phyloP scores from a whole-genome alignment of 2,797 vertebrate species.

The Parauchenoglanis ngamensis region DNA sequence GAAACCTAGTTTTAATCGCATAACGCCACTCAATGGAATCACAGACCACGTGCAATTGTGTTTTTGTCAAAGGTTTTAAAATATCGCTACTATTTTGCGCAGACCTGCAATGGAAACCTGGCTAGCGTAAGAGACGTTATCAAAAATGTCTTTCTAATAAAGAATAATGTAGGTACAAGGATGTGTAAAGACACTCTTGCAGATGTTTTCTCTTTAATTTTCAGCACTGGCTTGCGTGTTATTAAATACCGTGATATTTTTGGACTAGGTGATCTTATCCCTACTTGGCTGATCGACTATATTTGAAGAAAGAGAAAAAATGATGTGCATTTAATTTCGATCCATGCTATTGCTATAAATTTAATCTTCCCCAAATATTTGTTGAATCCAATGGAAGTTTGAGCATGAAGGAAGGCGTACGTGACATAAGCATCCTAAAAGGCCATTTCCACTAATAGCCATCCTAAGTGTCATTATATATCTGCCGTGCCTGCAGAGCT shows the following conservation, averaged over 20 bases:
- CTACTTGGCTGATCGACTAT: too few relatives aligned
- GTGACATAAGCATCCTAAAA: conserved; percentile 38
- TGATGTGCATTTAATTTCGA: background rate
- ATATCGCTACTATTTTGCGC: too few relatives aligned
- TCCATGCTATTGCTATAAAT: background rate
- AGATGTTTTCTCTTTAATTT: background rate
- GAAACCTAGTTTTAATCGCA: too few relatives aligned
- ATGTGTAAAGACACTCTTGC: background rate
- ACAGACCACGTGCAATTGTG: too few relatives aligned
- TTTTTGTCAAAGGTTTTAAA: too few relatives aligned
- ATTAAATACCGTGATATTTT: background rate
- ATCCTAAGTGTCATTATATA: conserved; percentile 62
- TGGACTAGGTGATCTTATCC: background rate
- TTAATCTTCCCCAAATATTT: conserved; percentile 4
- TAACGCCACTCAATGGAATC: too few relatives aligned
- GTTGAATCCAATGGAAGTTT: conserved; percentile 10
- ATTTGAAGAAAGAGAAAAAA: background rate
- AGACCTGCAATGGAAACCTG: too few relatives aligned
- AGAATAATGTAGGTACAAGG: background rate
- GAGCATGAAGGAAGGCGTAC: conserved; percentile 5
- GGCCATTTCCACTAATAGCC: conserved; percentile 57
- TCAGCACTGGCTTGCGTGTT: background rate
- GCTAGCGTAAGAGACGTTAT: too few relatives aligned
- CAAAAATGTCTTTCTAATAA: background rate
- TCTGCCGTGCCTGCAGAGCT: conserved; percentile 58